These are phyloP conservation scores for Lepeophtheirus nordmannii DNA, from an alignment of 2,888 invertebrate genomes.

Conservation along the genomic window DNA sequence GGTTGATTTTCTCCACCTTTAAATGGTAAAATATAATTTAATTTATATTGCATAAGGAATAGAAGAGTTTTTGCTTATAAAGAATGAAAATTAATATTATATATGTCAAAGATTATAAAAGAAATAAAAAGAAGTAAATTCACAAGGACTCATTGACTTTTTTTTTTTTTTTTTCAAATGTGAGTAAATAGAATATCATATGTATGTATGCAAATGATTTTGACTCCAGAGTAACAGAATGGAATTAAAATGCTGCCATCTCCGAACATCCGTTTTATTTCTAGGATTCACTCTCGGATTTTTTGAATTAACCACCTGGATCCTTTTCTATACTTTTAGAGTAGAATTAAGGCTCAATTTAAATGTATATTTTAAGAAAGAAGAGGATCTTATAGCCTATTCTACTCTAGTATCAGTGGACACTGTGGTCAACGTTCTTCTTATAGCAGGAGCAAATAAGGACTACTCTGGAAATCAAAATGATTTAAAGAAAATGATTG, in stretches of 20 bases:
- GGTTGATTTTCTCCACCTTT: no score
- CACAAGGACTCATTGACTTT: no score
- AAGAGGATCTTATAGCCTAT: background rate
- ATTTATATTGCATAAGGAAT: no score
- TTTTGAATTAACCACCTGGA: conserved; percentile 14
- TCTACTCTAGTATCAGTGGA: conserved; percentile 11
- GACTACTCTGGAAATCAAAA: conserved; percentile 20
- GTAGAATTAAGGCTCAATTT: conserved; percentile 1
- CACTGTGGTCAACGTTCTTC: conserved; percentile 13
- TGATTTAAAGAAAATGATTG: conserved; percentile 14
- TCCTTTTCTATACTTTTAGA: conserved; percentile 13
- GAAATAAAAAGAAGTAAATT: no score
- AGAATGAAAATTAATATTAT: no score
- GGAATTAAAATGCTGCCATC: conserved; percentile 10
- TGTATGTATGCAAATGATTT: no score
- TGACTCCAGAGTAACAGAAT: background rate
- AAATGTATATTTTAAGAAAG: background rate
- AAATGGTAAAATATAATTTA: no score
- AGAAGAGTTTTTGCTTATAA: no score
- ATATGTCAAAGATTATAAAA: no score
- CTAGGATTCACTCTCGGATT: conserved; percentile 20
- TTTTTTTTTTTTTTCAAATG: no score
- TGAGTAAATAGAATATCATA: no score
- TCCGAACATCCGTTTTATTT: conserved; percentile 20
- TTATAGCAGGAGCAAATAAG: conserved; percentile 20